These are phyloP conservation scores for Agelas oroides DNA, from an alignment of 37 sponge, comb jelly and placozoan genomes.

Conservation along the genomic window DNA sequence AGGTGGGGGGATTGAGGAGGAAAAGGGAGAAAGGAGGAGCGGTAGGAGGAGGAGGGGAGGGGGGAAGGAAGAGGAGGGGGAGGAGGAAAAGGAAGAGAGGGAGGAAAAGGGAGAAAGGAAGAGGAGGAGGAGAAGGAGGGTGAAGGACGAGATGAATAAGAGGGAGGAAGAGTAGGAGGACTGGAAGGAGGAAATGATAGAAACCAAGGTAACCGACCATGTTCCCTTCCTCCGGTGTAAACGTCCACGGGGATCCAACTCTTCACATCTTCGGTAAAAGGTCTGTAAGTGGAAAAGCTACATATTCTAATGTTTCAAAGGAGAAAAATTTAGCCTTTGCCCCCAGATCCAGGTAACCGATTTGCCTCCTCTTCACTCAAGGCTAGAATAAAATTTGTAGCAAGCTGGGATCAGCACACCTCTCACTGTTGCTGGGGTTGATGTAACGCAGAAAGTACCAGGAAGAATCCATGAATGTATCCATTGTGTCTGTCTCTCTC, in stretches of 20 bases:
- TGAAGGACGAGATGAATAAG: not conserved
- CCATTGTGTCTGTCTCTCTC: conserved; percentile 90
- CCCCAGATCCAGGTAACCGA: no score
- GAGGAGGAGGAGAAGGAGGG: not conserved
- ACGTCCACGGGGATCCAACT: conserved; percentile 84
- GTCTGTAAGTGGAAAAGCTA: no score
- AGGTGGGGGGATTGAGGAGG: not conserved
- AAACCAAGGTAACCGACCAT: conserved; percentile 43
- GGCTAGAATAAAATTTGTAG: not conserved
- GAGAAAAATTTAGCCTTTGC: no score
- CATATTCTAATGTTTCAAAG: no score
- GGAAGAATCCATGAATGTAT: conserved; percentile 91
- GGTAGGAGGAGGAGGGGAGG: not conserved
- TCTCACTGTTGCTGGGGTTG: conserved; percentile 43
- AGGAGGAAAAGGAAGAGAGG: not conserved
- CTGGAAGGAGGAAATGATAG: not conserved
- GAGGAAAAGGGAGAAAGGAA: not conserved
- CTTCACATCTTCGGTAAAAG: conserved; percentile 48
- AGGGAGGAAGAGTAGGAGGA: not conserved
- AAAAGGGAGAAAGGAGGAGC: not conserved
- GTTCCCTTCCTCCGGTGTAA: conserved; percentile 89
- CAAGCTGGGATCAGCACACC: no score
- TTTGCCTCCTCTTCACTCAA: no score
- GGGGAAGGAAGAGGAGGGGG: not conserved
- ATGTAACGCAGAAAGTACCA: conserved; percentile 89